Percentiles rank a stretch among this genome's conserved stretches.
Conservation (phyloP, 2,113 vertebrate species). For the Gallinago jamesoni region DNA sequence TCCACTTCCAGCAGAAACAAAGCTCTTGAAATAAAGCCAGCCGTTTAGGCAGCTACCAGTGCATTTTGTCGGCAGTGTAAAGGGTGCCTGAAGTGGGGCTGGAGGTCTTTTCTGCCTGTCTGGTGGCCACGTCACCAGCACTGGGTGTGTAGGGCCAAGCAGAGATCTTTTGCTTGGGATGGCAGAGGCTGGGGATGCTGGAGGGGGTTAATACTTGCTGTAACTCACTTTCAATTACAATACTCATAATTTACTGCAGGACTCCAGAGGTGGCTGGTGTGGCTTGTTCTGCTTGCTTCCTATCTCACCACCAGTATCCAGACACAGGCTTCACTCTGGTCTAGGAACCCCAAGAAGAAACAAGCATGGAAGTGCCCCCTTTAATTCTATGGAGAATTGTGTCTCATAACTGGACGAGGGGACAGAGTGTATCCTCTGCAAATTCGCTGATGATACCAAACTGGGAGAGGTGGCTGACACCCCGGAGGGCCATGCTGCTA, state of each 20-base stretch:
- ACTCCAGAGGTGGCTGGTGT: background rate
- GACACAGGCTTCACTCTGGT: background rate
- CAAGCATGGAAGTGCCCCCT: background rate
- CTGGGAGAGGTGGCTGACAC: too few species aligned
- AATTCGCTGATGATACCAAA: too few species aligned
- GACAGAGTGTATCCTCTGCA: too few species aligned
- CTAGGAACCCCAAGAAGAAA: background rate
- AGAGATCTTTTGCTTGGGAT: background rate
- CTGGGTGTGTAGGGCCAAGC: background rate
- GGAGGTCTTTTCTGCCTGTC: background rate
- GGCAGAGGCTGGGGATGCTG: background rate
- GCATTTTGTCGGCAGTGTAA: background rate
- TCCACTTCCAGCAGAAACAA: constrained; percentile 20
- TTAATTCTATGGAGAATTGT: background rate
- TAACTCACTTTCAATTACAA: background rate
- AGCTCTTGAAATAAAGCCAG: background rate
- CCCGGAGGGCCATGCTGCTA: too few species aligned
- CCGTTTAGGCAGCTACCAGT: background rate
- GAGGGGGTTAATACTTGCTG: background rate
- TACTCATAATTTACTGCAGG: background rate
- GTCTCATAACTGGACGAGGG: background rate
- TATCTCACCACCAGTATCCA: background rate
- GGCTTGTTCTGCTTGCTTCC: background rate
- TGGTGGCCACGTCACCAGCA: background rate
- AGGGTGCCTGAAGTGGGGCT: background rate